These are phyloP conservation scores for Timema podura DNA, from an alignment of 2,888 invertebrate genomes.

Conservation along the genomic window DNA sequence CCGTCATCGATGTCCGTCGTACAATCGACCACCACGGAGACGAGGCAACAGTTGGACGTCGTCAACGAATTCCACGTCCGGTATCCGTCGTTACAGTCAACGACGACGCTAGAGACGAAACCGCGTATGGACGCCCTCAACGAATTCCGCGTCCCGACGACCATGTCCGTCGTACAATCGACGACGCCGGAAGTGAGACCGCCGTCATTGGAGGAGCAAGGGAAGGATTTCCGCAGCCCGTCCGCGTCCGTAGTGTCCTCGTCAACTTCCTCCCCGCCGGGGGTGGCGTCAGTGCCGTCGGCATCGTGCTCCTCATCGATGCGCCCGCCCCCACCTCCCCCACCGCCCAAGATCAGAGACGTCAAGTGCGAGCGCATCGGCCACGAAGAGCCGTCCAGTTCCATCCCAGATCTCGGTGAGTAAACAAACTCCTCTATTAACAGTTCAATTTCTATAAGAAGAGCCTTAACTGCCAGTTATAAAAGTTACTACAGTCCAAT, in stretches of 20 bases:
- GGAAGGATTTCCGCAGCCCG: conserved; percentile 50
- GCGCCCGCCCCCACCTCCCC: conserved; percentile 30
- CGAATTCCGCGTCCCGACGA: conserved; percentile 17
- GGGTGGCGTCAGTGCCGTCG: conserved; percentile 38
- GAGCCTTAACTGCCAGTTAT: too few relatives aligned
- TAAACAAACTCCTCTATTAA: conserved; percentile 33
- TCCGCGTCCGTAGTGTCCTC: conserved; percentile 26
- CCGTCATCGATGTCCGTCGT: too few relatives aligned
- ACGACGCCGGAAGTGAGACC: conserved; percentile 38
- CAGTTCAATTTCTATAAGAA: too few relatives aligned
- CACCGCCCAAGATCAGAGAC: conserved; percentile 25
- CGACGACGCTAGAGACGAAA: too few relatives aligned
- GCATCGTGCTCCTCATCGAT: conserved; percentile 24
- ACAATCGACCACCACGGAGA: too few relatives aligned
- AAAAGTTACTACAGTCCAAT: conserved; percentile 12
- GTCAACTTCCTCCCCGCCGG: conserved; percentile 28
- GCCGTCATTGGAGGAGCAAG: conserved; percentile 41
- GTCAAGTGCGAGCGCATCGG: conserved; percentile 34
- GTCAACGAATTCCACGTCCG: too few relatives aligned
- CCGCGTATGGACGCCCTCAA: background rate
- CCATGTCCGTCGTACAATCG: conserved; percentile 30
- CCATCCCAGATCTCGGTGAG: conserved; percentile 85
- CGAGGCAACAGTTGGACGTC: too few relatives aligned
- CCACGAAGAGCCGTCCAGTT: conserved; percentile 76
- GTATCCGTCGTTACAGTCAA: too few relatives aligned